Base-by-base conservation (phyloP, 2,113 vertebrate genomes). In the Perognathus longimembris region DNA sequence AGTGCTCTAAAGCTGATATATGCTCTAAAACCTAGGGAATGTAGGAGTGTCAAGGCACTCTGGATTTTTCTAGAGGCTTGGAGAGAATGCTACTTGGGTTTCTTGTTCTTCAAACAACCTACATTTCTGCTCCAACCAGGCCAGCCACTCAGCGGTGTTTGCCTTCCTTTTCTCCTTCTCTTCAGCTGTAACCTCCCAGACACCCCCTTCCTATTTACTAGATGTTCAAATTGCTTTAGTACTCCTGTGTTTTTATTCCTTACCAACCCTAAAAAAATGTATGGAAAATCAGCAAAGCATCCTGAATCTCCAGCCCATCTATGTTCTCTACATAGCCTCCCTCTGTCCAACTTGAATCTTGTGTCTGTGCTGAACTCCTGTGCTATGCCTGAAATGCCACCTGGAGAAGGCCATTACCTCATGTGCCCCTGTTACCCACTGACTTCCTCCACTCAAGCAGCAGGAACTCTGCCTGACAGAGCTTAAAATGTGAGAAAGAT, bases 401-500 rank as follows among this genome's bases (percentile, higher is more conserved):
- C 42, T 10, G 61, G 38, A 87, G 14, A 11, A 79, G 63, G 42
- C 54, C 64, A 64, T 90, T 78, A 36, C n/a, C 86, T 82, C 67
- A 6, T 30, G 7, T 34, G 38, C 66, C 26, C 40, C 38, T 91
- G 57, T 66, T 88, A 86, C 57, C 30, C 24, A 34, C 64, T 18
- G 54, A 71, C 67, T 64, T 76, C 81, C 76, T 70, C 50, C 28
- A 67, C 50, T 88, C 70, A 78, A 70, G 74, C 61, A 63, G 32
- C 6, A 67, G 59, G 64, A 90, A 90, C 28, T 93, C 89, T 73
- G 38, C 32, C 54, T 42, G 24, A 87, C 75, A 54, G 75, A 50
- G 61, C 57, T 80, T 2, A 5, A 88, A 92, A 84, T 71, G 15
- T 50, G 42, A 93, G 63, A 89, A 83, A 87, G 61, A 75, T 84